Conservation (phyloP, 2,888 invertebrate species). For the Hyalella azteca region DNA sequence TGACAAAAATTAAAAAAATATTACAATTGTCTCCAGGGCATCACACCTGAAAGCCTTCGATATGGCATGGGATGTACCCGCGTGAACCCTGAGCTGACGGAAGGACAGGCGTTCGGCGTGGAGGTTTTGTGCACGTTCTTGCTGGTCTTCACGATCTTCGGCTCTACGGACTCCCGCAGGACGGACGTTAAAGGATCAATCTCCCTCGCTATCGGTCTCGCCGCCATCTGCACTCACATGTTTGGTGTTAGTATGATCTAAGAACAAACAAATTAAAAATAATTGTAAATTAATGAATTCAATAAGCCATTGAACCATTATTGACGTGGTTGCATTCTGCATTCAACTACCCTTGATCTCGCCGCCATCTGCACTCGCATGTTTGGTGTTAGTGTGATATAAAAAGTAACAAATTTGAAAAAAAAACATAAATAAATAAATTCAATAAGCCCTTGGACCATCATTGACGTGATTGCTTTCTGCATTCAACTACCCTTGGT, state of each 20-base stretch:
- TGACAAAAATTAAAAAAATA: no score
- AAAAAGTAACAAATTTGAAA: no score
- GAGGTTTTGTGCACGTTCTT: conserved; percentile 87
- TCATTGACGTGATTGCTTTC: no score
- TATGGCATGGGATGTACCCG: conserved; percentile 74
- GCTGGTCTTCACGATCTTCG: conserved; percentile 83
- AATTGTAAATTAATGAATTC: no score
- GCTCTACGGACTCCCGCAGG: conserved; percentile 78
- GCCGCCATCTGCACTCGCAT: conserved; percentile 71
- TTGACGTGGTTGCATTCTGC: no score
- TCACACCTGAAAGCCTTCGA: conserved; percentile 72
- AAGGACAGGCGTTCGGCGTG: conserved; percentile 79
- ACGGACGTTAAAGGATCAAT: conserved; percentile 81
- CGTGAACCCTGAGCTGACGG: conserved; percentile 69
- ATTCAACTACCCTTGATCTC: conserved; percentile 88
- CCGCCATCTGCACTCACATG: conserved; percentile 70
- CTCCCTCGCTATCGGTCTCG: conserved; percentile 85
- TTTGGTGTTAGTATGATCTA: conserved; percentile 22
- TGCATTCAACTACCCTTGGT: no score
- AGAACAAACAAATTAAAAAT: no score
- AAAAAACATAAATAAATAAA: no score
- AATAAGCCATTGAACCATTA: no score
- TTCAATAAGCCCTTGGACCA: no score
- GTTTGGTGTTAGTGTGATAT: conserved; percentile 26
- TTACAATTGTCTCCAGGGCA: no score